Base-by-base conservation (phyloP, 2,888 invertebrate species). In the Nemapogon koenigi region DNA sequence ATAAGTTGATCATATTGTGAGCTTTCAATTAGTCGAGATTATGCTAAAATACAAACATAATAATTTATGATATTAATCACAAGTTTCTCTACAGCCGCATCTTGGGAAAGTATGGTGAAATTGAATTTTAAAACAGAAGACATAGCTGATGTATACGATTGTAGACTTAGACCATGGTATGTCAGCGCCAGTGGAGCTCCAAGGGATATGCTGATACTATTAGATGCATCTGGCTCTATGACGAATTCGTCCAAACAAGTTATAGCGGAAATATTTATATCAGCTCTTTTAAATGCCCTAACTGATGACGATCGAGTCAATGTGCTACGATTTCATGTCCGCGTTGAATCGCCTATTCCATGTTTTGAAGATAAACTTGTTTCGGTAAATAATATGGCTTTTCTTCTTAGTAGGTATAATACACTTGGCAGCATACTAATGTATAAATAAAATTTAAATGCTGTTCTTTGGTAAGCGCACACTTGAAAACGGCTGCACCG, bases 271-370 rank as follows among this genome's bases (percentile, higher is more conserved):
- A 55, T 61, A 38, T 66, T 75, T 42, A 69, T 66, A 0, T 45
- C 59, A n/a, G 59, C 71, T 0, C 50, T 78, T 2, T 65, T 78
- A n/a, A 76, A 52, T 38, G 73, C 76, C 0, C 58, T 78, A 17
- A 75, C 76, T 0, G 76, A 78, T 31, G 76, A 78, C 18, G 76
- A 78, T 39, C 62, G 69, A 42, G 73, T 76, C 18, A 78, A 76
- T 39, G 68, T 78, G 10, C 45, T 76, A 6, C 53, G 71, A 2
- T 76, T 68, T 46, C 75, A 73, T 42, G 47, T 68, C n/a, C 45
- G 18, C 3, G 30, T 41, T 6, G 25, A 59, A 37, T 70, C 76
- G 1, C 66, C 69, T 2, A 72, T 78, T 22, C 51, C 47, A 25
- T 78, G 78, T 44, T 75, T 76, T 35, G 57, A 69, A 39, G 61